Base-by-base conservation (phyloP, 2,888 invertebrate genomes). In the Amphipoea oculea region DNA sequence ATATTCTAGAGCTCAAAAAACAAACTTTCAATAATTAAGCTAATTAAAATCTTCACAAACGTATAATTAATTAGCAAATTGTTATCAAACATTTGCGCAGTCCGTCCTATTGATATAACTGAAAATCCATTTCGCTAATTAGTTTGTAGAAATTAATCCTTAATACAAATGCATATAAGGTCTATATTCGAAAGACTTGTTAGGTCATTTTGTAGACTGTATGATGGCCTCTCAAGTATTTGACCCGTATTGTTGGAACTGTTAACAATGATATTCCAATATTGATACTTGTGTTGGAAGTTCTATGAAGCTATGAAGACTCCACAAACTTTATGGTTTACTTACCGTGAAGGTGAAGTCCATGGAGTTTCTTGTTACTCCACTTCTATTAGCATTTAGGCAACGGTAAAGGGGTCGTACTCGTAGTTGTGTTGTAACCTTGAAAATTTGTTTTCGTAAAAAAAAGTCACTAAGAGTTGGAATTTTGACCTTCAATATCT, bases 71-170 rank as follows among this genome's bases (percentile, higher is more conserved):
- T 84, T 29, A 78, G 78, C 40, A 74, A 80, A 68, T 70, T 70
- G 75, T 78, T 71, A 74, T 81, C 87, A 89, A 89, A 88, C 74
- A 84, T 88, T 88, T 89, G 78, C 82, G 20, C 71, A 67, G 75
- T 57, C 68, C 68, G 40, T 14, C 20, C 48, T 68, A 40, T 40
- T 70, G 60, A 67, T 62, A 70, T 68, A 78, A 74, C 57, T 67
- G 57, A 62, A 54, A 75, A 78, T 68, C 87, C 82, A 89, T 88
- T 90, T 82, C 36, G 62, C 67, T 90, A 88, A 89, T 90, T 90
- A 89, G 82, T 79, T 87, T 23, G n/a, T 36, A n/a, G 4, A 67
- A 69, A 74, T 48, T 73, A 45, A 65, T 84, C 86, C 76, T 69
- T 86, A 71, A 23, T 0, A 0, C 1, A 7, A 7, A 36, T 42